Conservation (phyloP, 2,113 vertebrate species). For the Tupaia tana region DNA sequence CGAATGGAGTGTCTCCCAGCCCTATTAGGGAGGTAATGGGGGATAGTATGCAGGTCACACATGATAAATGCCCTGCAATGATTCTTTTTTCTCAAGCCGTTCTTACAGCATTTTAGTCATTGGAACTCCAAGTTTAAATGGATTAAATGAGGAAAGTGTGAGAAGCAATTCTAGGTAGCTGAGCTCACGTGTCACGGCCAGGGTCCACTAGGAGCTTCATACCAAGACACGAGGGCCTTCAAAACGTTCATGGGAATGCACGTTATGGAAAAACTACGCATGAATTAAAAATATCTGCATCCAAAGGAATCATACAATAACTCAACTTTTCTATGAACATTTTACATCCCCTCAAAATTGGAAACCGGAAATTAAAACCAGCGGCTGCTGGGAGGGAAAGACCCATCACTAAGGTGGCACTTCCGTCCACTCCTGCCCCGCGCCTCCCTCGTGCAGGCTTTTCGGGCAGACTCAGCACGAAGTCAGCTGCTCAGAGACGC, state of each 20-base stretch:
- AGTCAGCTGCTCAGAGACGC: not conserved
- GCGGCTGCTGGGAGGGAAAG: not conserved
- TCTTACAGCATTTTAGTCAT: not conserved
- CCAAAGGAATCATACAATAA: no score
- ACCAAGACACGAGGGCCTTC: not conserved
- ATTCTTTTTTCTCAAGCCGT: slow-evolving; percentile 12
- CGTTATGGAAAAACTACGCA: no score
- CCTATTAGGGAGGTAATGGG: slow-evolving; percentile 35
- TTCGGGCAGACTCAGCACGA: not conserved
- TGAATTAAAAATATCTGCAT: no score
- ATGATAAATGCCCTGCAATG: slow-evolving; percentile 51
- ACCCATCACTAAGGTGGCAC: not conserved
- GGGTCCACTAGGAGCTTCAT: not conserved
- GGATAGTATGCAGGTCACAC: slow-evolving; percentile 3
- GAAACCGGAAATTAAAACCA: not conserved
- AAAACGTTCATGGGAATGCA: no score
- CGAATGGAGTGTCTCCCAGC: slow-evolving; percentile 34
- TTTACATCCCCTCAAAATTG: no score
- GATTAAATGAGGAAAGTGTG: slow-evolving; percentile 19
- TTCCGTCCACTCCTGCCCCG: not conserved
- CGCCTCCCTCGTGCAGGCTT: not conserved
- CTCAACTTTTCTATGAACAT: no score
- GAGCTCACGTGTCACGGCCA: not conserved
- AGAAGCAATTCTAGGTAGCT: not conserved
- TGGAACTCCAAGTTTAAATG: not conserved